Conservation (phyloP, 2,113 vertebrate genomes). For the Laterallus jamaicensis region DNA sequence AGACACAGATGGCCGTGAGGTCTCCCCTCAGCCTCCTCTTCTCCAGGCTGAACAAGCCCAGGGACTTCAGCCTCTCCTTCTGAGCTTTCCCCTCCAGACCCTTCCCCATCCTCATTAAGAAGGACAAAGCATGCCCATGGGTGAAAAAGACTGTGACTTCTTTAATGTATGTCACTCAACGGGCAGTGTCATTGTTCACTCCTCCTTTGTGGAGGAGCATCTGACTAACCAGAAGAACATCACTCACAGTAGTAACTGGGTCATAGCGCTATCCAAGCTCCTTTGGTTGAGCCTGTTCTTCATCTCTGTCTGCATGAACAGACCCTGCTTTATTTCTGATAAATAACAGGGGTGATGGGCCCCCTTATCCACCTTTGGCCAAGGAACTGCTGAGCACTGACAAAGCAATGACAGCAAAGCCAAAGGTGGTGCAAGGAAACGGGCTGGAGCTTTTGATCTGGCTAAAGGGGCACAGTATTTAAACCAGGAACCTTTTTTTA, state of each 20-base stretch:
- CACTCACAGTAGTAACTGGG: accelerated
- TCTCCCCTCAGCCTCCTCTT: too few relatives aligned
- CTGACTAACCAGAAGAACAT: accelerated
- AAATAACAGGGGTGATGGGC: background rate
- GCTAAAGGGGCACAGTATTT: accelerated
- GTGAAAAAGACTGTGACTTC: background rate
- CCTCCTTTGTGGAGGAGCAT: too few relatives aligned
- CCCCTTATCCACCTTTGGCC: too few relatives aligned
- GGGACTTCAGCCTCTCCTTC: too few relatives aligned
- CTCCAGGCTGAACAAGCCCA: too few relatives aligned
- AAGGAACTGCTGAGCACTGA: background rate
- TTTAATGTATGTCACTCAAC: accelerated
- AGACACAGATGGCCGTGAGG: too few relatives aligned
- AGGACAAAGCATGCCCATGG: accelerated
- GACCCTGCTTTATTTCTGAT: background rate
- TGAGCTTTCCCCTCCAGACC: too few relatives aligned
- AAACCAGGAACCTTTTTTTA: background rate
- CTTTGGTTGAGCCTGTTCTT: background rate
- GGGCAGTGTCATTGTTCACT: accelerated
- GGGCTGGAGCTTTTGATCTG: background rate
- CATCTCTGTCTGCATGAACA: accelerated
- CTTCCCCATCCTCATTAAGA: too few relatives aligned
- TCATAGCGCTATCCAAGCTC: too few relatives aligned
- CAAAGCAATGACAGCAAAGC: background rate
- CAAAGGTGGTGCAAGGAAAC: background rate